A percentile compares a stretch with the other conserved stretches of the same genome.
Evolutionary conservation across 2,113 vertebrate species (phyloP).

Genomic region (Mirounga angustirostris): DNA sequence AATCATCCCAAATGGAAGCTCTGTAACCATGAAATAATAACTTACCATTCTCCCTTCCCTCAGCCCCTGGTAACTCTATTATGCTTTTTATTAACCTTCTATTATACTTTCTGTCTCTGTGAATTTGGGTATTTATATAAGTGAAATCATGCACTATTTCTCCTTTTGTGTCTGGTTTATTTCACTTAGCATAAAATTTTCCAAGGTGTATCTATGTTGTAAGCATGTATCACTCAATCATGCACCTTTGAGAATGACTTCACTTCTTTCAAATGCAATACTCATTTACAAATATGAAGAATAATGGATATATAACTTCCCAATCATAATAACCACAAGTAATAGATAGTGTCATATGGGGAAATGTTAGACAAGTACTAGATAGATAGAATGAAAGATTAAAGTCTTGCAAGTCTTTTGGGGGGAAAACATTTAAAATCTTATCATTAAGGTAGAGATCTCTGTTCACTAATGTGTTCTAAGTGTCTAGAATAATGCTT

Average conservation of each 20-base stretch:
- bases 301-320: neutral
- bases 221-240: neutral
- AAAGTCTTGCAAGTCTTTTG: neutral
- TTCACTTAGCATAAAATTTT: slow-evolving; percentile 8
- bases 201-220: neutral
- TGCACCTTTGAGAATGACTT: neutral
- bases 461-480: neutral
- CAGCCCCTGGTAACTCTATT: neutral
- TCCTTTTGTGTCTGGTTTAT: neutral
- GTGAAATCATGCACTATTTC: neutral
- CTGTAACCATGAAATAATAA: neutral
- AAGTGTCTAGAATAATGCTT: neutral
- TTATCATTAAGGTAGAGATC: neutral
- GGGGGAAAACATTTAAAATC: neutral
- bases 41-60: neutral
- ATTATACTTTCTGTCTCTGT: neutral
- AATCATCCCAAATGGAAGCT: neutral
- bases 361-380: neutral
- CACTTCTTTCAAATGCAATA: neutral
- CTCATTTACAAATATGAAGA: neutral
- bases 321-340: neutral
- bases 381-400: neutral
- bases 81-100: neutral
- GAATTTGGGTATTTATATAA: neutral
- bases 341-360: neutral